Evolutionary conservation across 2,113 vertebrate species (phyloP).

Genomic region (Crocuta crocuta): DNA sequence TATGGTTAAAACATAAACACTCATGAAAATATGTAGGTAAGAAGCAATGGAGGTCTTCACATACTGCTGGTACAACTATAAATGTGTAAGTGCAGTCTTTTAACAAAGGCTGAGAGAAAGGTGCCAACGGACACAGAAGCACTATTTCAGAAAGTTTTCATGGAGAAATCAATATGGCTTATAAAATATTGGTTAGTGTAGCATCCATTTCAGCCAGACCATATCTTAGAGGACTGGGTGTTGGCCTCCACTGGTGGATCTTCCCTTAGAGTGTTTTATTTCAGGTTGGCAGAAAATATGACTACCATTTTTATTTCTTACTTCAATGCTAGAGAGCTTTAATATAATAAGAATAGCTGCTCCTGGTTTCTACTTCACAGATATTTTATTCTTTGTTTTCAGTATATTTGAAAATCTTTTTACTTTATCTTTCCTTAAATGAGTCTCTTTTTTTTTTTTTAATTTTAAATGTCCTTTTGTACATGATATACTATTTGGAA

Average conservation of each 20-base stretch:
- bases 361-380: neutral
- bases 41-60: neutral
- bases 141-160: neutral
- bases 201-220: neutral
- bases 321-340: neutral
- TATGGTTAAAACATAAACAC: neutral
- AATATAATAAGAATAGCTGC: neutral
- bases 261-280: neutral
- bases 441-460: neutral
- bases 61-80: neutral
- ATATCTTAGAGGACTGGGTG: no score
- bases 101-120: neutral
- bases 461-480: neutral
- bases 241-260: no score
- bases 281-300: neutral
- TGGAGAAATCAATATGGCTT: neutral
- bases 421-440: neutral
- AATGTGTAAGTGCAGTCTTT: neutral
- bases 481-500: neutral
- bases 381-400: neutral
- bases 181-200: neutral
- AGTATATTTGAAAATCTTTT: neutral
- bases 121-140: neutral
- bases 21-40: neutral
- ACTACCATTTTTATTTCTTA: neutral